Conservation (phyloP, 2,888 invertebrate genomes). For the Eupelmus urozonus region DNA sequence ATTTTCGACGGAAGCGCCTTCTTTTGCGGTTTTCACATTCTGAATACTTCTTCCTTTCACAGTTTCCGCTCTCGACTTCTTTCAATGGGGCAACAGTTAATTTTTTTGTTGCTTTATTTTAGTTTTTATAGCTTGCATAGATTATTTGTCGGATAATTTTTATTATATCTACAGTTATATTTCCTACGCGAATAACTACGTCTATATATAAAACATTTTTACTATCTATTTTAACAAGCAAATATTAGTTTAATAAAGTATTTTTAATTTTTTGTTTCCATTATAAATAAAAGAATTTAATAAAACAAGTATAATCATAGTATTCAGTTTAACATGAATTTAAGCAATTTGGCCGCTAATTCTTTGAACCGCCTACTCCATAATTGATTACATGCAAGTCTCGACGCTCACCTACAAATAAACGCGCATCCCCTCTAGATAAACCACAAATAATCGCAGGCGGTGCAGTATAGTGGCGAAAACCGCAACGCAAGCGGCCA, state of each 20-base stretch:
- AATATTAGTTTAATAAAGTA: no score
- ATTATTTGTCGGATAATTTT: no score
- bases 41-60: not conserved
- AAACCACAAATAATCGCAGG: constrained; percentile 36
- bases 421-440: not conserved
- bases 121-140: not conserved
- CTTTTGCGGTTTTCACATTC: constrained; percentile 43
- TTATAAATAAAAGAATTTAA: no score
- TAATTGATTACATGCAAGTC: constrained; percentile 52
- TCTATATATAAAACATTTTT: no score
- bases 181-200: no score
- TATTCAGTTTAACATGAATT: no score
- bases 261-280: no score
- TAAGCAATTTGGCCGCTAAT: not conserved
- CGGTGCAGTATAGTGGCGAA: constrained; percentile 18
- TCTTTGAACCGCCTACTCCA: not conserved
- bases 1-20: constrained; percentile 60
- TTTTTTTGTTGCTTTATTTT: constrained; percentile 11
- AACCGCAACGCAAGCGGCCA: constrained; percentile 58
- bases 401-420: constrained; percentile 66
- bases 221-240: no score
- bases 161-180: no score
- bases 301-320: no score
- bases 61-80: not conserved
- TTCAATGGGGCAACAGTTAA: not conserved